Evolutionary conservation across 2,113 vertebrate genomes (phyloP).

Genomic region (Epinephelus lanceolatus): DNA sequence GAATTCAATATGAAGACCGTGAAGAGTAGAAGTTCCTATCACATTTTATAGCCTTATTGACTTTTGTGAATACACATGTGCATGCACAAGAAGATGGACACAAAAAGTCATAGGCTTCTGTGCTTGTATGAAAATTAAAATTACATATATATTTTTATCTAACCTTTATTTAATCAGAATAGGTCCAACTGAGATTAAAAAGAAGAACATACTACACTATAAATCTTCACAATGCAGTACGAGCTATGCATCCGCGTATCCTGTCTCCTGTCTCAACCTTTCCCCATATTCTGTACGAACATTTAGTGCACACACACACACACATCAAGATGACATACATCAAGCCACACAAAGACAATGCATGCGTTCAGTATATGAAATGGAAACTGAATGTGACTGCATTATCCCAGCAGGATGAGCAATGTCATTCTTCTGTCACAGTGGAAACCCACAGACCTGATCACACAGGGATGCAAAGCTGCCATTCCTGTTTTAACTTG

Average conservation of each 20-base stretch:
- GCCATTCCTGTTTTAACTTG: too few species aligned
- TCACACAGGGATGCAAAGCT: constrained; percentile 6
- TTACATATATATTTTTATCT: too few species aligned
- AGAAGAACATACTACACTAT: too few species aligned
- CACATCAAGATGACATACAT: neutral
- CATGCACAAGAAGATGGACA: neutral
- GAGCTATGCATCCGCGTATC: too few species aligned
- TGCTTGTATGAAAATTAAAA: too few species aligned
- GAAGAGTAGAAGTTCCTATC: neutral
- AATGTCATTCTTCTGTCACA: neutral
- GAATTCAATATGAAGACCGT: neutral
- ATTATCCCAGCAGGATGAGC: neutral
- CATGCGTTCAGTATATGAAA: neutral
- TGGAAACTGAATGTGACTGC: neutral
- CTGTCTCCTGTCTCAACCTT: too few species aligned
- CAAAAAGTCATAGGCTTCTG: neutral
- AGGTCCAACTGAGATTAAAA: too few species aligned
- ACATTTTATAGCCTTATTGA: neutral
- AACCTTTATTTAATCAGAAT: too few species aligned
- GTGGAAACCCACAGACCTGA: neutral
- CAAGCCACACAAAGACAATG: neutral
- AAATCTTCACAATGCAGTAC: too few species aligned
- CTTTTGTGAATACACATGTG: neutral
- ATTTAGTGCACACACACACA: too few species aligned
- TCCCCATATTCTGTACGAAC: too few species aligned